Conservation (phyloP, 2,888 invertebrate genomes). For the Cephus pygmeus region DNA sequence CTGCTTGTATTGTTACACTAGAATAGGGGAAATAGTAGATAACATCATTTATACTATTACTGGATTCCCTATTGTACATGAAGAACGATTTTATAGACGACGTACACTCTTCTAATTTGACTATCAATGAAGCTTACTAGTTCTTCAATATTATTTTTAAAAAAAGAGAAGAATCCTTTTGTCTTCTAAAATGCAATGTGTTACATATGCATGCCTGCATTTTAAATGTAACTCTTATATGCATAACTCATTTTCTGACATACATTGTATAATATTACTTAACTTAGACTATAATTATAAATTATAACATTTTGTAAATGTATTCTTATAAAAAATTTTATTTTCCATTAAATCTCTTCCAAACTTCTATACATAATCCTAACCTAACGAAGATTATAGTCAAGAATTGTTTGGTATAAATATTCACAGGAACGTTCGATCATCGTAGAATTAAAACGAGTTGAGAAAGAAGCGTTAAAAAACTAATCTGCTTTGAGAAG, state of each 20-base stretch:
- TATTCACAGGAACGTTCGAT: neutral
- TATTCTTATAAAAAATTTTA: neutral
- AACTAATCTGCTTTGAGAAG: conserved; percentile 32
- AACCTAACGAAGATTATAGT: neutral
- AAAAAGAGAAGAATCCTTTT: neutral
- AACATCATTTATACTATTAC: conserved; percentile 54
- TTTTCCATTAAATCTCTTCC: neutral
- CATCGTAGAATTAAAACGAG: neutral
- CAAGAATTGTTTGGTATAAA: neutral
- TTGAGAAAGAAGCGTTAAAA: neutral
- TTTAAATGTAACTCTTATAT: neutral
- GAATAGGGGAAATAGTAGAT: conserved; percentile 61
- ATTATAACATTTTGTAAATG: neutral
- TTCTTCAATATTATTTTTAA: neutral
- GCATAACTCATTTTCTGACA: neutral
- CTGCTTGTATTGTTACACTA: conserved; percentile 68
- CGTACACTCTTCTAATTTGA: conserved; percentile 23
- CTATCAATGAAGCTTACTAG: neutral
- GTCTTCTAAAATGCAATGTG: neutral
- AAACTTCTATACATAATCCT: neutral
- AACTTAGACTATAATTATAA: neutral
- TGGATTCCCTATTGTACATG: conserved; percentile 59
- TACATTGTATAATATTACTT: neutral
- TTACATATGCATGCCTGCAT: neutral
- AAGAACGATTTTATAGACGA: conserved; percentile 57